Evolutionary conservation across 2,888 invertebrate species (phyloP), one percentile per base, ranked within the genome.

Genomic region (Chrysolina haemoptera): DNA sequence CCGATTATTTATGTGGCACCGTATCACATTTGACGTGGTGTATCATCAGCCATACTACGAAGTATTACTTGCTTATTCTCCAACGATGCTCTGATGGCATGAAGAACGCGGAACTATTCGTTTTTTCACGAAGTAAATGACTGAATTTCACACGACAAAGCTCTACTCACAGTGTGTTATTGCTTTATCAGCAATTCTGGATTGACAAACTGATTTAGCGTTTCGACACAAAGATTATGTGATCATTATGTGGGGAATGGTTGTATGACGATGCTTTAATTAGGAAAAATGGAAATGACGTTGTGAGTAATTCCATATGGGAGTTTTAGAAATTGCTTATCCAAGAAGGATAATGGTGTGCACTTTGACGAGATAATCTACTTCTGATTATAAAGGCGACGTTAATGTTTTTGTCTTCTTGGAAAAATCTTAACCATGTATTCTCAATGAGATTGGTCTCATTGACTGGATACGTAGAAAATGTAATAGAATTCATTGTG

Each of bases 41-140:
- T 35, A 35, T 18, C 53, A 18, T 18, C 11, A 53, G 11, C 53
- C 20, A 53, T 11, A 66, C 16, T 16, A 8, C 46, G n/a, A 9
- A 22, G n/a, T 20, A 48, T 11, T 20, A 9, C 14, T 65, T 6
- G 48, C 48, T 46, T 20, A n/a, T n/a, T 53, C 6, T 50, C 14
- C 16, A 35, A 35, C 70, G 53, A 46, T 53, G 46, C 18, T 35
- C 9, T 40, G 65, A 59, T 63, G 65, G 41, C 43, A 46, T 20
- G 14, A 67, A 71, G 76, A 79, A 79, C 73, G 71, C 77, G 77
- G 79, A 79, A 77, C 64, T 73, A 77, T 77, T 73, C 74, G 74
- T 74, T 76, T 77, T 79, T 77, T 79, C 75, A 74, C 78, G 72
- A 65, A 64, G 71, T 70, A 68, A 76, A 74, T 76, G 55, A 67